Base-by-base conservation (phyloP, 2,797 vertebrate species). In the Poeciliopsis infans region DNA sequence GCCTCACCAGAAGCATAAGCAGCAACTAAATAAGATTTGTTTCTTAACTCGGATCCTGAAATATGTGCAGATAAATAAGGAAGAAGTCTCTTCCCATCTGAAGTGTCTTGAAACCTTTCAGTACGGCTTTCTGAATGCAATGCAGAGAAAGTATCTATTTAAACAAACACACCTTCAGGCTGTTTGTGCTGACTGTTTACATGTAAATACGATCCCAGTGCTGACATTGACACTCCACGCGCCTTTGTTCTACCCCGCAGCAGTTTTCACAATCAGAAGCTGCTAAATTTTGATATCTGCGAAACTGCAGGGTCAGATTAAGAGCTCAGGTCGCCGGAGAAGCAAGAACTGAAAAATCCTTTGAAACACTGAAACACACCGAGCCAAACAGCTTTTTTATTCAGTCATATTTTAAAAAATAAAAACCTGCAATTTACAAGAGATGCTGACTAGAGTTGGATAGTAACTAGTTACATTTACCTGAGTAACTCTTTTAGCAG, bases 131-230 rank as follows among this genome's bases (percentile, higher is more conserved):
- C 80, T 80, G 68, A 68, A 75, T 78, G 53, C 59, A 15, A 41
- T 13, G 75, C 39, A 69, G 13, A 53, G 23, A 70, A 83, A 84
- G 75, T 46, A 73, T 5, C 39, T 46, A 85, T 36, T 81, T 16
- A 51, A 75, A 68, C 46, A 57, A 57, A 88, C 4, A 53, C 10
- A 13, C 78, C 89, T 86, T 46, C 31, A 45, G 87, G 88, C 81
- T 85, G 80, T 90, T 88, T 87, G 86, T 81, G 79, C 77, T 79
- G 83, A 81, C 74, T 77, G 78, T 76, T 59, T 68, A 75, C 82
- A 88, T 91, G 87, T 88, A 89, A 92, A 90, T 88, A 85, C 61
- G 81, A 85, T 85, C 80, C 78, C 70, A 13, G 75, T 84, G 83
- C 81, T 88, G 82, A 90, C 80, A 84, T 79, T n/a, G 75, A 89